phyloP scores from a whole-genome alignment of 2,113 vertebrate species.

The Pluvianellus socialis region DNA sequence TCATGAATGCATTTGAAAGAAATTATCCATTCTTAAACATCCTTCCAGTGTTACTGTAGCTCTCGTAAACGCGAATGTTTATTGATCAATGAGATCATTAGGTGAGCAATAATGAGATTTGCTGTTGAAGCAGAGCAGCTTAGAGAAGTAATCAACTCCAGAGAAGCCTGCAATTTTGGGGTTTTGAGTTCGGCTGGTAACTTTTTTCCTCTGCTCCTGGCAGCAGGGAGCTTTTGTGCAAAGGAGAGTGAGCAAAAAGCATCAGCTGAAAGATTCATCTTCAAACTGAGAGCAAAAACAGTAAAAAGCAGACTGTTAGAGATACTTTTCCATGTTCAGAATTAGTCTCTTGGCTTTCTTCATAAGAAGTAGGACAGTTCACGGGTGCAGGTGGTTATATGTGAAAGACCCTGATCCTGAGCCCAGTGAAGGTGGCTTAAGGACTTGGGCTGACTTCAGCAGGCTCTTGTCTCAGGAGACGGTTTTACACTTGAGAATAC shows the following conservation, averaged over 20 bases:
- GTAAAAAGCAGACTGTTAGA: background rate
- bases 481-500: background rate
- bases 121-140: background rate
- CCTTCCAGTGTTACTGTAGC: background rate
- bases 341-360: background rate
- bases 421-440: background rate
- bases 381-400: background rate
- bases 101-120: background rate
- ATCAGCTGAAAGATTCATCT: background rate
- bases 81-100: conserved; percentile 11
- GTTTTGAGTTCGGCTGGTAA: background rate
- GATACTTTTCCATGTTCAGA: background rate
- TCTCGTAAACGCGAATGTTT: background rate
- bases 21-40: background rate
- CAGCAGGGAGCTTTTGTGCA: background rate
- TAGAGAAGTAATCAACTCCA: background rate
- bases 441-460: background rate
- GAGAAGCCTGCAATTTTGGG: background rate
- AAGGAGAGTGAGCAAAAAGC: background rate
- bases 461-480: background rate
- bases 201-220: background rate
- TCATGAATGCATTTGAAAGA: background rate
- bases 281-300: background rate
- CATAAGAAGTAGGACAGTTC: background rate
- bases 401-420: background rate